Evolutionary conservation across 2,888 invertebrate species (phyloP).

Genomic region (Spatulosminthurus flaviceps): DNA sequence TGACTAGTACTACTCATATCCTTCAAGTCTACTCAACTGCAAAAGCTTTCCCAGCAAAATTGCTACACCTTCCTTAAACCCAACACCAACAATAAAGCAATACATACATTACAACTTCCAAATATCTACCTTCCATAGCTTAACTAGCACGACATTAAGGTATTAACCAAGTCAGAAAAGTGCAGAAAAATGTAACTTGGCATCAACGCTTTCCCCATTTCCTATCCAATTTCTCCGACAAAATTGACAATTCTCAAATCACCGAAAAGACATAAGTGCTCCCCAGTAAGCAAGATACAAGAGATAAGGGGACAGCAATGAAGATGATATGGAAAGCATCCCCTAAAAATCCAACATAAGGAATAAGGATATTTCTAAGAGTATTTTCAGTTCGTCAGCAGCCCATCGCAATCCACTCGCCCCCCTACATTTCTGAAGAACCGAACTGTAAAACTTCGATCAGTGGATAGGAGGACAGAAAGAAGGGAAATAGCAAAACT

Average conservation of each 20-base stretch:
- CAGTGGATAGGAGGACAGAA: neutral
- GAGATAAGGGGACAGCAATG: neutral
- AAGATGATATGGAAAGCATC: neutral
- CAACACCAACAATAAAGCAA: too few relatives aligned
- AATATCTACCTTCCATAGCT: too few relatives aligned
- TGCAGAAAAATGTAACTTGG: neutral
- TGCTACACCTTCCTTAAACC: too few relatives aligned
- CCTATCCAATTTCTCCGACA: slow-evolving; percentile 5
- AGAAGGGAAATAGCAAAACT: slow-evolving; percentile 44
- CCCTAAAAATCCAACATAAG: neutral
- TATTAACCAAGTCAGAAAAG: neutral
- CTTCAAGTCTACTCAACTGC: too few relatives aligned
- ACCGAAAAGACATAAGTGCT: neutral
- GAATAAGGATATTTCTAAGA: neutral
- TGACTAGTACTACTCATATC: neutral
- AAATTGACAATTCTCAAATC: slow-evolving; percentile 2
- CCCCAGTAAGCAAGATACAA: neutral
- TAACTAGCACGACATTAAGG: too few relatives aligned
- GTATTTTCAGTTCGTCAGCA: slow-evolving; percentile 19
- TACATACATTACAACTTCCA: too few relatives aligned
- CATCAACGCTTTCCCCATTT: neutral
- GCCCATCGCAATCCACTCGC: neutral
- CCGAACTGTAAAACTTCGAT: neutral
- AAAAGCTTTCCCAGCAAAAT: too few relatives aligned
- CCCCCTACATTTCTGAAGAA: neutral